Evolutionary conservation across 2,113 vertebrate species (phyloP).

Genomic region (Phalacrocorax aristotelis): DNA sequence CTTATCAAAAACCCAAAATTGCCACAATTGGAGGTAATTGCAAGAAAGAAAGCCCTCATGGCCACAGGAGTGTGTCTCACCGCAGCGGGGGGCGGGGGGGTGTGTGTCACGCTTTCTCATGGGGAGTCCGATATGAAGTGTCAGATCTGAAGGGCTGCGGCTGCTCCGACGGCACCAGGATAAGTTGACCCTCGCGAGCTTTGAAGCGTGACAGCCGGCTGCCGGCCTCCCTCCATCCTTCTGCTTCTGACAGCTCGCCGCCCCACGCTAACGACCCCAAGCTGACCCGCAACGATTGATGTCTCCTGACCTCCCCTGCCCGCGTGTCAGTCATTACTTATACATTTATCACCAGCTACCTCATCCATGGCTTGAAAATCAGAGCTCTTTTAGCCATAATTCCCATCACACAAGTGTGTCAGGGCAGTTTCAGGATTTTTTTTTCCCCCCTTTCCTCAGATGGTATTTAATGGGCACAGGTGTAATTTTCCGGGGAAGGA

Average conservation of each 20-base stretch:
- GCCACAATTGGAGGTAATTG: neutral
- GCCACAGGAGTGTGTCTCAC: fast-evolving
- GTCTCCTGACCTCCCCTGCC: neutral
- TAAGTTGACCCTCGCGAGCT: neutral
- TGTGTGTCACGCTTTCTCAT: neutral
- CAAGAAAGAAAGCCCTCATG: fast-evolving
- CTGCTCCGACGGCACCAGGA: neutral
- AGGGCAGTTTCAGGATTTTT: neutral
- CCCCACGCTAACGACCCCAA: neutral
- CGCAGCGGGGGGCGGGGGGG: fast-evolving
- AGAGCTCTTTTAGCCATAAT: neutral
- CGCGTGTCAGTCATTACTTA: neutral
- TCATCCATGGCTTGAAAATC: slow-evolving; percentile 12
- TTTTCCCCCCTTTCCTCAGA: neutral
- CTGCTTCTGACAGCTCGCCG: neutral
- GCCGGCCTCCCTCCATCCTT: neutral
- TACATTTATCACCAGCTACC: neutral
- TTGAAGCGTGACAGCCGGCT: neutral
- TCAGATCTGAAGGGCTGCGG: fast-evolving
- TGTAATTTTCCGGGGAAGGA: neutral
- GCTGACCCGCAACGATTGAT: neutral
- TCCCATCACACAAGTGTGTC: neutral
- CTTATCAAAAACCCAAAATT: neutral
- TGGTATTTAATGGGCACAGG: neutral
- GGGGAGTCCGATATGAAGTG: fast-evolving